A percentile compares a stretch with the other conserved stretches of the same genome.
Evolutionary conservation across 2,797 vertebrate species (phyloP).

Genomic region (Cossypha heuglini): DNA sequence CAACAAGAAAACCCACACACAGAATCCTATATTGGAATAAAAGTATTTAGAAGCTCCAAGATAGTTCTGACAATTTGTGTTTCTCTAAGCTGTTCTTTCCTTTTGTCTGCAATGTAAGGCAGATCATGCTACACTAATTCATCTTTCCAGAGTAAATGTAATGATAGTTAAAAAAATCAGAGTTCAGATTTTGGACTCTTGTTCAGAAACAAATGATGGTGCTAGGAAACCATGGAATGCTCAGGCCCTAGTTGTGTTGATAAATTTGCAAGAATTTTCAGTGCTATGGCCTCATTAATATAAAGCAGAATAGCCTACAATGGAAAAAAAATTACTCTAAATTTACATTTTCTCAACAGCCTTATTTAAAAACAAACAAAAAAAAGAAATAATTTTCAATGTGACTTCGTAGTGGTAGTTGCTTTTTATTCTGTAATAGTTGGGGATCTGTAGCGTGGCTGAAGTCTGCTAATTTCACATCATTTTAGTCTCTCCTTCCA

Average conservation of each 20-base stretch:
- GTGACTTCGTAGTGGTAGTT: neutral
- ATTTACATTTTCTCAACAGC: neutral
- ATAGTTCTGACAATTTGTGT: neutral
- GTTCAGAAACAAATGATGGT: neutral
- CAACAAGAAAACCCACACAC: rapidly evolving
- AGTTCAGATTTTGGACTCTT: neutral
- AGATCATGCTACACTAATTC: neutral
- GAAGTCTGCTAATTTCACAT: neutral
- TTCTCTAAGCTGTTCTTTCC: neutral
- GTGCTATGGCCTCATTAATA: neutral
- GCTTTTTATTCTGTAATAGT: neutral
- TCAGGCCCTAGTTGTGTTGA: neutral
- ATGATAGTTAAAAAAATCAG: neutral
- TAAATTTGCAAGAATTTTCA: neutral
- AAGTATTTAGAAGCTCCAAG: neutral
- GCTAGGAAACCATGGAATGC: neutral
- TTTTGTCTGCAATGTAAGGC: neutral
- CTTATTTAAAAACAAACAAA: neutral
- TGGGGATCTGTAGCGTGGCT: neutral
- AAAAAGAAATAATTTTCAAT: neutral
- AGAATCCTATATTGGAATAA: neutral
- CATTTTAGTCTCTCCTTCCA: neutral
- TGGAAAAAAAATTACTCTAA: neutral
- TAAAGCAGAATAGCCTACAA: neutral
- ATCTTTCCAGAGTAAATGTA: neutral